Evolutionary conservation across 1,140 invertebrate species (phyloP).

Genomic region (Leptoteleia sp.): DNA sequence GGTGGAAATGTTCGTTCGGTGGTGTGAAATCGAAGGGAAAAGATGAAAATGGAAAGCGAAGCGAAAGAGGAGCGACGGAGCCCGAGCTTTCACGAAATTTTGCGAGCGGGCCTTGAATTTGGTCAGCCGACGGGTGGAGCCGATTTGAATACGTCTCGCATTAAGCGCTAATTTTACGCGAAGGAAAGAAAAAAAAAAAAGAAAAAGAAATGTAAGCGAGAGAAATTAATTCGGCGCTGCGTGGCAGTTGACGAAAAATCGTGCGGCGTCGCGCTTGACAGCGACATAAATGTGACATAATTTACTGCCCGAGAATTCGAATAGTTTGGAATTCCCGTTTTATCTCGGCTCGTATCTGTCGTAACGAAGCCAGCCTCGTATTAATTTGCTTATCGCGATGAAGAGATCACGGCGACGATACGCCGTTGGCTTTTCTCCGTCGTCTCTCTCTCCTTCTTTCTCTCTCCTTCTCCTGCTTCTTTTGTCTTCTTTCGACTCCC

Average conservation of each 20-base stretch:
- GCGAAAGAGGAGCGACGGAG: too few species aligned
- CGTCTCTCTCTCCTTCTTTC: too few species aligned
- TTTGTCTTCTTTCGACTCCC: slow-evolving; percentile 24
- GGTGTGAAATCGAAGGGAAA: too few species aligned
- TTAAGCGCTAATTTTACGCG: slow-evolving; percentile 58
- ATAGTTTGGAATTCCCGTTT: slow-evolving; percentile 61
- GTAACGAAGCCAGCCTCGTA: slow-evolving; percentile 62
- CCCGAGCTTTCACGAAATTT: too few species aligned
- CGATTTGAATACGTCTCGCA: slow-evolving; percentile 51
- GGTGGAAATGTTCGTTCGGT: too few species aligned
- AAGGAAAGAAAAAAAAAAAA: too few species aligned
- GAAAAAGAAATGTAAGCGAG: slow-evolving; percentile 48
- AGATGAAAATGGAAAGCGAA: too few species aligned
- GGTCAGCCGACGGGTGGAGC: slow-evolving; percentile 1
- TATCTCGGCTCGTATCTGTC: slow-evolving; percentile 64
- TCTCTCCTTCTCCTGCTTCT: too few species aligned
- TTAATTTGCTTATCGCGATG: slow-evolving; percentile 68
- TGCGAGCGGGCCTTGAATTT: slow-evolving; percentile 19
- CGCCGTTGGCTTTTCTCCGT: slow-evolving; percentile 33
- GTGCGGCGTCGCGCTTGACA: slow-evolving; percentile 47
- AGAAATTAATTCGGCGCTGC: slow-evolving; percentile 44
- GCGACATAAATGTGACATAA: slow-evolving; percentile 63
- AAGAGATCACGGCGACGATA: slow-evolving; percentile 58
- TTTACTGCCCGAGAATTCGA: slow-evolving; percentile 59
- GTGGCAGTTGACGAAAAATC: slow-evolving; percentile 57